Percentiles rank a stretch among this genome's conserved stretches.
phyloP scores from a whole-genome alignment of 2,113 vertebrate species.

The Xyrauchen texanus region DNA sequence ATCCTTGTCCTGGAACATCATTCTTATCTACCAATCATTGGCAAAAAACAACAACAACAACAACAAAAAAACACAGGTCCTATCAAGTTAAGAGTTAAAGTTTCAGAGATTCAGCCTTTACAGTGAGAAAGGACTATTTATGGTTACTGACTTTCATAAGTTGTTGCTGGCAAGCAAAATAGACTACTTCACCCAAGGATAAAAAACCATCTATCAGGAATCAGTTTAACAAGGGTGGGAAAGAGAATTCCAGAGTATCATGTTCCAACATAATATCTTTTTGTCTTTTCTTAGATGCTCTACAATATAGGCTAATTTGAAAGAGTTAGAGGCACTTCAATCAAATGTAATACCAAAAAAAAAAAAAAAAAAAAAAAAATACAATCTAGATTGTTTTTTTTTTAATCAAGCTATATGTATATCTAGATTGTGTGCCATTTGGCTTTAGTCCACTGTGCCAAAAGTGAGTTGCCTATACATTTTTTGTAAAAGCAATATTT shows the following conservation, averaged over 20 bases:
- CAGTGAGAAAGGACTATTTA: slow-evolving; percentile 13
- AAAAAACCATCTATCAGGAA: background rate
- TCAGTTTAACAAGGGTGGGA: background rate
- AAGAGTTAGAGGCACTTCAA: background rate
- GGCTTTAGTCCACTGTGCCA: slow-evolving; percentile 3
- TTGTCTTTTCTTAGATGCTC: background rate
- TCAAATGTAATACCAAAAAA: too few species aligned
- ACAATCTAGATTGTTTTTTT: background rate
- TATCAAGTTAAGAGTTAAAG: background rate
- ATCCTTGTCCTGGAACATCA: too few species aligned
- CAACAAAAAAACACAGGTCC: background rate
- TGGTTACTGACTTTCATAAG: slow-evolving; percentile 12
- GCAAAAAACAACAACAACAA: background rate
- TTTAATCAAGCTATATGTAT: background rate
- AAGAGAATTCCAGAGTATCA: background rate
- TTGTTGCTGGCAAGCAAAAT: slow-evolving; percentile 4
- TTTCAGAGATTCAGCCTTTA: background rate
- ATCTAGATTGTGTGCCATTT: background rate
- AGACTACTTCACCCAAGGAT: background rate
- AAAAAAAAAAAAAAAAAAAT: too few species aligned
- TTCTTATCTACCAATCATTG: background rate
- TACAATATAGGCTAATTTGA: background rate
- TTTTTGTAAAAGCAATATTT: too few species aligned
- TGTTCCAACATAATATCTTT: slow-evolving; percentile 22
- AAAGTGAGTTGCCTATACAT: background rate